Conservation (phyloP, 2,888 invertebrate species). For the Rhabditophanes sp. region DNA sequence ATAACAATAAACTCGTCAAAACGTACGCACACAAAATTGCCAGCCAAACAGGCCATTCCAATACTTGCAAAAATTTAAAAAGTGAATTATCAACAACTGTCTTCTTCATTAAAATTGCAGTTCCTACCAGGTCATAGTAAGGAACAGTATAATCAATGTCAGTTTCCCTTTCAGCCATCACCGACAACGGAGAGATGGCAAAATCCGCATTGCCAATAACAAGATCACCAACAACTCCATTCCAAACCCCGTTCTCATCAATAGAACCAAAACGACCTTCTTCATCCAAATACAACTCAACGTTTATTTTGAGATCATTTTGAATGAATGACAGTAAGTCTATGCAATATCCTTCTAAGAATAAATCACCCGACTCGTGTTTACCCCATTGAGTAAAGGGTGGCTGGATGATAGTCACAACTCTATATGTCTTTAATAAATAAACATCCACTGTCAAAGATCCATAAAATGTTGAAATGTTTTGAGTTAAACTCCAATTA, state of each 20-base stretch:
- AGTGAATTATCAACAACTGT: conserved; percentile 74
- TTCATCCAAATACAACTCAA: conserved; percentile 57
- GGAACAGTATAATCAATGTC: conserved; percentile 92
- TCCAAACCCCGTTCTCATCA: conserved; percentile 70
- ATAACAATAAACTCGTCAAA: conserved; percentile 81
- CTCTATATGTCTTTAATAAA: conserved; percentile 24
- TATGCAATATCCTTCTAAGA: conserved; percentile 66
- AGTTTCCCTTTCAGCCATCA: conserved; percentile 84
- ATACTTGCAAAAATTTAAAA: conserved; percentile 66
- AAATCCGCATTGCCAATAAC: conserved; percentile 55
- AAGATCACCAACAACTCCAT: conserved; percentile 59
- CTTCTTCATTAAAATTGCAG: conserved; percentile 82
- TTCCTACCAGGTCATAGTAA: conserved; percentile 89
- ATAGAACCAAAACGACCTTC: conserved; percentile 74
- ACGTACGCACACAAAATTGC: conserved; percentile 88
- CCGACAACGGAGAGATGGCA: conserved; percentile 76
- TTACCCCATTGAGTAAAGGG: conserved; percentile 47
- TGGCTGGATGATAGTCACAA: conserved; percentile 44
- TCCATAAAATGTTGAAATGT: conserved; percentile 26
- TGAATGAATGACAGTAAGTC: conserved; percentile 74
- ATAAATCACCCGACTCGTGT: conserved; percentile 10
- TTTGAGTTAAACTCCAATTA: conserved; percentile 28
- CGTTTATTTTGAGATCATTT: conserved; percentile 68
- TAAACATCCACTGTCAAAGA: conserved; percentile 28
- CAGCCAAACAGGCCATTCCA: conserved; percentile 89